phyloP scores from a whole-genome alignment of 2,113 vertebrate species.

The Chloropsis hardwickii region DNA sequence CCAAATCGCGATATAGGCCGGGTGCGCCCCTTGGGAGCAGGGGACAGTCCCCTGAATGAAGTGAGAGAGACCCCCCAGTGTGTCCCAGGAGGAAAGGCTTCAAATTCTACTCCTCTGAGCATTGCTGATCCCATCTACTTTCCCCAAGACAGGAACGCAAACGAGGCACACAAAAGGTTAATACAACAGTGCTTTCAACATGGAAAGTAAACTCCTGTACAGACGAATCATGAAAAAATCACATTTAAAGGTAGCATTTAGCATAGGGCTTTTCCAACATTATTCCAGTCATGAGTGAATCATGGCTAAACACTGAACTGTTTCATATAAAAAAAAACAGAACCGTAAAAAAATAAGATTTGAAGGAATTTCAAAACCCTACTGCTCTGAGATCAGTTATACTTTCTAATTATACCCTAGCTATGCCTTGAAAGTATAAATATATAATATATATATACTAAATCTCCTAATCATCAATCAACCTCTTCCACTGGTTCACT shows the following conservation, averaged over 20 bases:
- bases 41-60: rapidly evolving
- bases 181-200: not conserved
- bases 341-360: not conserved
- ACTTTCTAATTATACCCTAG: not conserved
- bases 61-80: not conserved
- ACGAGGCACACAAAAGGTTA: not conserved
- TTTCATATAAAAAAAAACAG: not conserved
- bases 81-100: not conserved
- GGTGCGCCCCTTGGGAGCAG: rapidly evolving
- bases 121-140: not conserved
- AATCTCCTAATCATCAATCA: not conserved
- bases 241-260: not conserved
- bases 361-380: not conserved
- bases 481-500: not conserved
- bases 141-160: not conserved
- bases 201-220: not conserved
- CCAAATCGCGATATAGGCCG: rapidly evolving
- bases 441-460: not conserved
- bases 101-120: not conserved
- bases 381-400: not conserved
- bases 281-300: not conserved
- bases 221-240: not conserved
- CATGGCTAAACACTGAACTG: not conserved
- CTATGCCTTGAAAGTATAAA: not conserved
- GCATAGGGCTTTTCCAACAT: not conserved